These are phyloP conservation scores for Parnassius mnemosyne DNA, from an alignment of 2,888 invertebrate species.

Conservation along the genomic window DNA sequence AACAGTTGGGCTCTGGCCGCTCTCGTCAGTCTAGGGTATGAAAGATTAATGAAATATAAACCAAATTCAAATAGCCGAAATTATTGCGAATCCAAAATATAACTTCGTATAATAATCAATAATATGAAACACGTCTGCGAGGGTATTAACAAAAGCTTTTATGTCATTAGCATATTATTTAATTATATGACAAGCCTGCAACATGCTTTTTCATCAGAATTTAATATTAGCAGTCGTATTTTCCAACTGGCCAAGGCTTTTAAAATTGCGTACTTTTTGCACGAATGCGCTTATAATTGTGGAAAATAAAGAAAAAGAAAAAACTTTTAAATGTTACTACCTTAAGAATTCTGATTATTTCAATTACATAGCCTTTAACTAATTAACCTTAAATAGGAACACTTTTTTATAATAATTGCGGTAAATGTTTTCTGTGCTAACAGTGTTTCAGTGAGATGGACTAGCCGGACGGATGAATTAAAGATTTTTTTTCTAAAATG, in stretches of 20 bases:
- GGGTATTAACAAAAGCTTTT: slow-evolving; percentile 8
- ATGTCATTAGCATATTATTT: slow-evolving; percentile 15
- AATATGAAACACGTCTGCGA: background rate
- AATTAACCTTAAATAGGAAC: no score
- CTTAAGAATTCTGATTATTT: slow-evolving; percentile 35
- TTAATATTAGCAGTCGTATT: slow-evolving; percentile 13
- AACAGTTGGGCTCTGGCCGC: no score
- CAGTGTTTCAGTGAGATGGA: no score
- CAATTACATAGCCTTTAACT: slow-evolving; percentile 27
- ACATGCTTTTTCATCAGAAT: slow-evolving; percentile 12
- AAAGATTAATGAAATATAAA: no score
- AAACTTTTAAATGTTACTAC: slow-evolving; percentile 22
- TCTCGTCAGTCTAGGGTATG: no score
- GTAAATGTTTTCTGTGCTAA: no score
- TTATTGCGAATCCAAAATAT: no score
- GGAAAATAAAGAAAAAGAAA: slow-evolving; percentile 33
- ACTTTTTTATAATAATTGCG: no score
- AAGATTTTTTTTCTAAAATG: no score
- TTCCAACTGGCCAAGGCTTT: slow-evolving; percentile 33
- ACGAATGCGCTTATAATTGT: slow-evolving; percentile 40
- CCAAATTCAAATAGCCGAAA: no score
- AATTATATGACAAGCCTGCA: slow-evolving; percentile 17
- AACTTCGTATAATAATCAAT: background rate
- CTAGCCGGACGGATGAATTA: no score
- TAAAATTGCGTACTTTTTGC: slow-evolving; percentile 38